Conservation (phyloP, 2,888 invertebrate genomes). For the Hyppa rectilinea region DNA sequence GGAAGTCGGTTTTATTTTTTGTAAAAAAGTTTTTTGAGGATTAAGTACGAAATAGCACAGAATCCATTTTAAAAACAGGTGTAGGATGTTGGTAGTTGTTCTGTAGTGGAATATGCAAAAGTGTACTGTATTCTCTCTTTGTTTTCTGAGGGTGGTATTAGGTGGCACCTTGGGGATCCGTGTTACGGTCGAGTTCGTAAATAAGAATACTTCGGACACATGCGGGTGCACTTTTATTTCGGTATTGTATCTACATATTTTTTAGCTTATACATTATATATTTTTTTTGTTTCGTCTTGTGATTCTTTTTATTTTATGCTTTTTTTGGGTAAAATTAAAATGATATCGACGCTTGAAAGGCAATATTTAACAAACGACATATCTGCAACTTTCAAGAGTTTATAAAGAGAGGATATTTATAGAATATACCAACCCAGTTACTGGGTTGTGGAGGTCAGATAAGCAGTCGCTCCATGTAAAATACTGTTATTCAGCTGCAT, state of each 20-base stretch:
- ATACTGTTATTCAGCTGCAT: too few relatives aligned
- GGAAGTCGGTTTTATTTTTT: too few relatives aligned
- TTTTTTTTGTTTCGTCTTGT: background rate
- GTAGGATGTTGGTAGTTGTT: constrained; percentile 37
- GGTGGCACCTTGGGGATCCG: constrained; percentile 48
- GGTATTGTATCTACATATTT: constrained; percentile 36
- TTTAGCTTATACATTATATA: constrained; percentile 23
- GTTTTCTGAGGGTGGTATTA: constrained; percentile 54
- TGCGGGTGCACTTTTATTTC: constrained; percentile 50
- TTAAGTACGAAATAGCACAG: constrained; percentile 19
- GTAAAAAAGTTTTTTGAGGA: too few relatives aligned
- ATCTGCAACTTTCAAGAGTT: too few relatives aligned
- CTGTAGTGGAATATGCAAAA: constrained; percentile 45
- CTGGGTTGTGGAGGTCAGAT: too few relatives aligned
- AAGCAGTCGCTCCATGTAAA: too few relatives aligned
- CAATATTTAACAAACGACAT: too few relatives aligned
- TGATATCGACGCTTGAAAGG: too few relatives aligned
- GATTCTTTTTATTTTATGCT: constrained; percentile 12
- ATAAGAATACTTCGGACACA: constrained; percentile 48
- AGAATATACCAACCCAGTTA: too few relatives aligned
- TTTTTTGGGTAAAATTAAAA: background rate
- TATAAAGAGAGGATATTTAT: too few relatives aligned
- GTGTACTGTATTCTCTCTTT: constrained; percentile 42
- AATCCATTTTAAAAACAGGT: constrained; percentile 49
- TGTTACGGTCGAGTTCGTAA: constrained; percentile 54